phyloP scores from a whole-genome alignment of 2,888 invertebrate species.

The Apotomis capreana region DNA sequence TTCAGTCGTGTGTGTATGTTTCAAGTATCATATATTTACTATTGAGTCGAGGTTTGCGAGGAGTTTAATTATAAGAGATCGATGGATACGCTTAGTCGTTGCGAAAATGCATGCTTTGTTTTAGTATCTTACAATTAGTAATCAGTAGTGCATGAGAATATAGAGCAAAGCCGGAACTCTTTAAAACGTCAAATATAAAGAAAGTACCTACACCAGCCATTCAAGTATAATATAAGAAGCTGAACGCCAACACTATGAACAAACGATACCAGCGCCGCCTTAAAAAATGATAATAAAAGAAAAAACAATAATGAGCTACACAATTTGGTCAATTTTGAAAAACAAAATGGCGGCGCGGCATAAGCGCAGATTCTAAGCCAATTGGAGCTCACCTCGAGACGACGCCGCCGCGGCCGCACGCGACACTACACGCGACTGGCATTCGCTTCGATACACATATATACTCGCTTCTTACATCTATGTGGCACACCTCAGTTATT shows the following conservation, averaged over 20 bases:
- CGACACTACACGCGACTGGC: background rate
- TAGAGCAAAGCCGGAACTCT: background rate
- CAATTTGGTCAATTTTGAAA: constrained; percentile 24
- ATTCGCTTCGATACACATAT: constrained; percentile 22
- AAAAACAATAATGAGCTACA: background rate
- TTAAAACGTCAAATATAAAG: background rate
- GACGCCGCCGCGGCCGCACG: constrained; percentile 10
- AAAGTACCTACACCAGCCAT: background rate
- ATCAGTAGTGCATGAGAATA: constrained; percentile 12
- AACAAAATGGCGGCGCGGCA: constrained; percentile 37
- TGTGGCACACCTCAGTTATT: background rate
- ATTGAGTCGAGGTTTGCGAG: too few species aligned
- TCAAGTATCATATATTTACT: too few species aligned
- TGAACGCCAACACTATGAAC: constrained; percentile 38
- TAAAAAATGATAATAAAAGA: constrained; percentile 5
- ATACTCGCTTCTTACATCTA: background rate
- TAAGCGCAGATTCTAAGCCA: constrained; percentile 41
- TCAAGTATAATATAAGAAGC: constrained; percentile 34
- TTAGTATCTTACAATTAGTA: constrained; percentile 9
- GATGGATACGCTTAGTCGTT: background rate
- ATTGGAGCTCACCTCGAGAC: constrained; percentile 43
- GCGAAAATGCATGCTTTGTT: constrained; percentile 11
- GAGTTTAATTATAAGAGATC: background rate
- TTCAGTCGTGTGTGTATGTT: too few species aligned
- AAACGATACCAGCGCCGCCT: constrained; percentile 29